Evolutionary conservation across 2,888 invertebrate genomes (phyloP).

Genomic region (Hirtodrosophila trivittata): DNA sequence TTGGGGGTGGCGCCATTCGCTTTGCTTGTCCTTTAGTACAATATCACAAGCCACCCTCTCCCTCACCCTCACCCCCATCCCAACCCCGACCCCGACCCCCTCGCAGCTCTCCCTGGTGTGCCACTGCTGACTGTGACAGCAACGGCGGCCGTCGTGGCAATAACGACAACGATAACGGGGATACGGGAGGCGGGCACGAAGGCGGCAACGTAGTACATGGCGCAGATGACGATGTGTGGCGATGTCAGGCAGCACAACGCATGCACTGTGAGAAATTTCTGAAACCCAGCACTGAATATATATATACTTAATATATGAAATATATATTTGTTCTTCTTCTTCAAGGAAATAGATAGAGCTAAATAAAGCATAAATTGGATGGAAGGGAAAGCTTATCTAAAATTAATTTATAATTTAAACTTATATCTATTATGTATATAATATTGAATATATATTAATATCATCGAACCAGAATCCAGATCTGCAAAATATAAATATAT

Average conservation of each 20-base stretch:
- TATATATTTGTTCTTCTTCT: no score
- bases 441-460: no score
- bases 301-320: no score
- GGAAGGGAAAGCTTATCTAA: no score
- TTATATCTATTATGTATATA: no score
- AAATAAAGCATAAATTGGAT: no score
- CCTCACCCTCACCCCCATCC: not conserved
- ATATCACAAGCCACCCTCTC: not conserved
- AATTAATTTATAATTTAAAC: no score
- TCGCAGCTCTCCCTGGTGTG: not conserved
- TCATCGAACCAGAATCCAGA: no score
- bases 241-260: constrained; percentile 46
- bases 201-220: constrained; percentile 40
- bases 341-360: no score
- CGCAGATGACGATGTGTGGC: constrained; percentile 65
- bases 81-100: not conserved
- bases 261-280: constrained; percentile 48
- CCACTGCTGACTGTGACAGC: constrained; percentile 35
- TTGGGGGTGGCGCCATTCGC: constrained; percentile 41
- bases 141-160: constrained; percentile 48
- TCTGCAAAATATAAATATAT: no score
- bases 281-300: not conserved
- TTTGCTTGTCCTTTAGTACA: constrained; percentile 14
- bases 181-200: constrained; percentile 18
- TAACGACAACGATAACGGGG: constrained; percentile 61